These are phyloP conservation scores for Plutella xylostella DNA, from an alignment of 2,888 invertebrate genomes.

Conservation along the genomic window DNA sequence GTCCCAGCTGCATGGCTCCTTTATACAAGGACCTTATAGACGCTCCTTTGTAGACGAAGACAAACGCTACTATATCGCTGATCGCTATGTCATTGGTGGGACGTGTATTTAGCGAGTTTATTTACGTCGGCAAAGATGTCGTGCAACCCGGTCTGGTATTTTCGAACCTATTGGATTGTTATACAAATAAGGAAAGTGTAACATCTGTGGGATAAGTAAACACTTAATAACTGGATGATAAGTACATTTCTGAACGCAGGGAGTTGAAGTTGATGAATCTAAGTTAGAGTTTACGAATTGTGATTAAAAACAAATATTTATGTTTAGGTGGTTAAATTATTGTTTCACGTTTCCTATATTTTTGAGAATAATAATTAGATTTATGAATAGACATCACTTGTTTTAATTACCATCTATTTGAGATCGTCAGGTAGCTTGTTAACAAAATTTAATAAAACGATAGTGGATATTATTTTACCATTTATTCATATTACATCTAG, in stretches of 20 bases:
- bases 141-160: background rate
- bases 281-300: conserved; percentile 24
- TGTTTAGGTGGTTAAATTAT: conserved; percentile 53
- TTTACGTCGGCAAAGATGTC: background rate
- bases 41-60: too few relatives aligned
- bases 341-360: conserved; percentile 56
- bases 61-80: too few relatives aligned
- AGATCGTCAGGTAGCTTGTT: too few relatives aligned
- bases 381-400: conserved; percentile 45
- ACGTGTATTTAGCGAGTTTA: too few relatives aligned
- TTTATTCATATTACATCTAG: too few relatives aligned
- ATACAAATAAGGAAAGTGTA: background rate
- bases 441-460: too few relatives aligned
- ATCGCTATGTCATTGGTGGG: background rate
- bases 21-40: too few relatives aligned
- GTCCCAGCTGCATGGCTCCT: too few relatives aligned
- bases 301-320: conserved; percentile 43
- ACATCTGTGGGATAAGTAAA: background rate
- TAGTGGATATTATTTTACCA: too few relatives aligned
- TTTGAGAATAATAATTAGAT: conserved; percentile 56
- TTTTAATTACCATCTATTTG: too few relatives aligned
- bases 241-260: conserved; percentile 1
- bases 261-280: conserved; percentile 8
- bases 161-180: background rate
- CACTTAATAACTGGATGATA: conserved; percentile 1